A percentile compares a stretch with the other conserved stretches of the same genome.
phyloP scores from a whole-genome alignment of 2,113 vertebrate species.

The Narcine bancroftii region DNA sequence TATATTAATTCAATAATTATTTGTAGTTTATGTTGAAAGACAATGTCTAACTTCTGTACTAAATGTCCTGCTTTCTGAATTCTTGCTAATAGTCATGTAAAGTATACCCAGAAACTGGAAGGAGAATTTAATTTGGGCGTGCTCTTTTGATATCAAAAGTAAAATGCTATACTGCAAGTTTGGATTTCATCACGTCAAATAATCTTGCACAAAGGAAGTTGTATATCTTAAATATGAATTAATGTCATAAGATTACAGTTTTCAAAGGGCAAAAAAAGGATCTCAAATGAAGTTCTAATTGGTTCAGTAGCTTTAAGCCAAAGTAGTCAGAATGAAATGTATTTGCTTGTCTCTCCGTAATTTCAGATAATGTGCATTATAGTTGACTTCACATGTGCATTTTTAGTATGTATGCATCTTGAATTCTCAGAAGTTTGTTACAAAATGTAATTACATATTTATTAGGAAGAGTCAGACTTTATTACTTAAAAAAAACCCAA shows the following conservation, averaged over 20 bases:
- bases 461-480: constrained; percentile 4
- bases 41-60: constrained; percentile 16
- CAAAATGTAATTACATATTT: constrained; percentile 22
- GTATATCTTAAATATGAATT: constrained; percentile 4
- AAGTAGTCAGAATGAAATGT: background rate
- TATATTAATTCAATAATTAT: constrained; percentile 24
- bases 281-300: background rate
- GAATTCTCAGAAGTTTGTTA: constrained; percentile 17
- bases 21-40: constrained; percentile 31
- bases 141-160: constrained; percentile 8
- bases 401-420: background rate
- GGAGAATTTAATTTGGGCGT: background rate
- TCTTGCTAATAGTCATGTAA: background rate
- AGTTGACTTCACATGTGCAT: background rate
- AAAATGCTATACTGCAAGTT: background rate
- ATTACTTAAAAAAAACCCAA: background rate
- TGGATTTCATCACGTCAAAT: background rate
- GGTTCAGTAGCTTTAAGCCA: background rate
- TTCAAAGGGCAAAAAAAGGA: background rate
- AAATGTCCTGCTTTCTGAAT: constrained; percentile 9
- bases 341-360: background rate
- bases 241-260: background rate
- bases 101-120: background rate
- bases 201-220: background rate
- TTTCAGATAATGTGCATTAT: background rate